Base-by-base conservation (phyloP, 2,797 vertebrate species). In the Benthosema pterotum region DNA sequence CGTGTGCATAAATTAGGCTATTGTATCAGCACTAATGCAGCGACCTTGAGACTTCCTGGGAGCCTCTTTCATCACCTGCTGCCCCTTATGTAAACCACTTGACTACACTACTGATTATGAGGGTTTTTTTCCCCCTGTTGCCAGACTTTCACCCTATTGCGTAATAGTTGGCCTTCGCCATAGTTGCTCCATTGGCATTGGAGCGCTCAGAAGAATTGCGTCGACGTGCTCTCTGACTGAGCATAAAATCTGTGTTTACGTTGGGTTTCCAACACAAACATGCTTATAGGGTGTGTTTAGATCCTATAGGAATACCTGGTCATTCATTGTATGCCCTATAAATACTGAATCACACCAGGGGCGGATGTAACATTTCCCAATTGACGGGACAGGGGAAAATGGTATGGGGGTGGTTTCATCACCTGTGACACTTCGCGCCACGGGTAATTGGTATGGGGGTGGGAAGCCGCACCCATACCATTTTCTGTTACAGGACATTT, bases 121-220 rank as follows among this genome's bases (percentile, higher is more conserved):
- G 51, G 60, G 22, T 25, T 25, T 64, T 57, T 47, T 60, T 56
- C 46, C 46, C 28, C 8, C 28, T 9, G n/a, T n/a, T 9, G 5
- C 32, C 32, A 38, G 74, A 75, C 66, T 74, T 75, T 63, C 28
- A 56, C 63, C 60, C 70, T 60, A 19, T 78, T 73, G 65, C 46
- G 25, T 63, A 69, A 76, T 42, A n/a, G 14, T 15, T 69, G 45
- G 60, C 57, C 70, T 58, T 71, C 63, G 62, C 14, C 18, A 22
- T 16, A 8, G n/a, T 22, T 56, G 52, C 42, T 63, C 52, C 28
- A 16, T 56, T 60, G 63, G 38, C 22, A 22, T 49, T 25, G 56
- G 52, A 61, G 50, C 73, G 59, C 60, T 52, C 46, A 43, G 42
- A 49, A 43, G 42, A 49, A 53, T 46, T 56, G 53, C 63, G 47